These are phyloP conservation scores for Romanogobio albipinnatus DNA, from an alignment of 2,113 vertebrate genomes.

Conservation along the genomic window DNA sequence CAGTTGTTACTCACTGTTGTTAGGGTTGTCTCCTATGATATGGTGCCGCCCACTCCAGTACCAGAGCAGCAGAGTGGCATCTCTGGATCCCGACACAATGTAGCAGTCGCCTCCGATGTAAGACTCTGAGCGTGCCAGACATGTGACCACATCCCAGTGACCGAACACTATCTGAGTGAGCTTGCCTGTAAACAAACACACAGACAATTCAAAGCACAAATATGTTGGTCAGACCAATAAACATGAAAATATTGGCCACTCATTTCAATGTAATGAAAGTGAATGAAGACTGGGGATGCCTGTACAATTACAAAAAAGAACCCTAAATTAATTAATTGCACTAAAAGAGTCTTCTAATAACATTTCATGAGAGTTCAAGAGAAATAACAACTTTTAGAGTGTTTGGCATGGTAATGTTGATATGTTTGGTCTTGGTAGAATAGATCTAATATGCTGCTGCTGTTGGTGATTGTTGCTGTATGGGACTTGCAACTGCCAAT, in stretches of 20 bases:
- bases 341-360: not conserved
- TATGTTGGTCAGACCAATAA: not conserved
- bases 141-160: slow-evolving; percentile 98
- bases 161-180: slow-evolving; percentile 98
- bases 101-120: slow-evolving; percentile 99
- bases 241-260: not conserved
- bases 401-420: too few relatives aligned
- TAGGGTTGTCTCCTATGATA: slow-evolving; percentile 97
- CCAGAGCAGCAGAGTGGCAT: slow-evolving; percentile 95
- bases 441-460: too few relatives aligned
- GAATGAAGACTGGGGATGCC: not conserved
- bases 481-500: too few relatives aligned
- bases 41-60: slow-evolving; percentile 98
- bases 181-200: slow-evolving; percentile 79
- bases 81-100: slow-evolving; percentile 95
- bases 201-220: not conserved
- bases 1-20: slow-evolving; percentile 86
- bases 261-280: not conserved
- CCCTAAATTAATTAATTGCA: not conserved
- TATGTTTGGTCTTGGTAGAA: too few relatives aligned
- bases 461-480: too few relatives aligned
- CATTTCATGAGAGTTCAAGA: not conserved
- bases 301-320: not conserved
- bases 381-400: too few relatives aligned
- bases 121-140: slow-evolving; percentile 94